Conservation (phyloP, 2,888 invertebrate species). For the Tuta absoluta region DNA sequence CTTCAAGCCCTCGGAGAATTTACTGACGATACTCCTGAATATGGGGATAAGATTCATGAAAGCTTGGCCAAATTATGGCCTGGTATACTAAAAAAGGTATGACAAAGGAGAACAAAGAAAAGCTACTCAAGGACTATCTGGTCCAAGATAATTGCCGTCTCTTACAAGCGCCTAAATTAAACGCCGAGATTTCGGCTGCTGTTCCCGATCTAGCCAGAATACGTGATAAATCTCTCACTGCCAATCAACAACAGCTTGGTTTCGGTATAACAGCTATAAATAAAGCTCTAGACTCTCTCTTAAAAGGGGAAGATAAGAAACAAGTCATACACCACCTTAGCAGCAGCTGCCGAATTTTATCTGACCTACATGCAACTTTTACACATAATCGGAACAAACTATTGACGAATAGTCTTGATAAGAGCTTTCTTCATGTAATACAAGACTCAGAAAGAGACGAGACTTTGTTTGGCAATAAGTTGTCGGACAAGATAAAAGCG, state of each 20-base stretch:
- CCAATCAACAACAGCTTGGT: slow-evolving; percentile 30
- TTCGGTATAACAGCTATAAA: slow-evolving; percentile 24
- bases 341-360: slow-evolving; percentile 27
- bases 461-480: slow-evolving; percentile 25
- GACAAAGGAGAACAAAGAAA: slow-evolving; percentile 26
- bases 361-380: slow-evolving; percentile 20
- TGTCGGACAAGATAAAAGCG: slow-evolving; percentile 30
- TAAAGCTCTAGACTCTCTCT: slow-evolving; percentile 27
- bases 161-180: slow-evolving; percentile 31
- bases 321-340: slow-evolving; percentile 28
- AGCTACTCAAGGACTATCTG: slow-evolving; percentile 21
- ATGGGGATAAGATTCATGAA: slow-evolving; percentile 22
- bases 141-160: slow-evolving; percentile 29
- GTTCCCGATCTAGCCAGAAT: slow-evolving; percentile 22
- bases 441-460: slow-evolving; percentile 29
- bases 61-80: slow-evolving; percentile 25
- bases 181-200: slow-evolving; percentile 30
- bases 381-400: slow-evolving; percentile 27
- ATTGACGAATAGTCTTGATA: slow-evolving; percentile 27
- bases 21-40: slow-evolving; percentile 19
- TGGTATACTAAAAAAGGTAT: slow-evolving; percentile 26
- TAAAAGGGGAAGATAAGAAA: slow-evolving; percentile 26
- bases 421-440: slow-evolving; percentile 26
- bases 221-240: slow-evolving; percentile 13
- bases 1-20: slow-evolving; percentile 25